A percentile compares a stretch with the other conserved stretches of the same genome.
phyloP scores from a whole-genome alignment of 2,888 invertebrate species.

The Meloe dianella region DNA sequence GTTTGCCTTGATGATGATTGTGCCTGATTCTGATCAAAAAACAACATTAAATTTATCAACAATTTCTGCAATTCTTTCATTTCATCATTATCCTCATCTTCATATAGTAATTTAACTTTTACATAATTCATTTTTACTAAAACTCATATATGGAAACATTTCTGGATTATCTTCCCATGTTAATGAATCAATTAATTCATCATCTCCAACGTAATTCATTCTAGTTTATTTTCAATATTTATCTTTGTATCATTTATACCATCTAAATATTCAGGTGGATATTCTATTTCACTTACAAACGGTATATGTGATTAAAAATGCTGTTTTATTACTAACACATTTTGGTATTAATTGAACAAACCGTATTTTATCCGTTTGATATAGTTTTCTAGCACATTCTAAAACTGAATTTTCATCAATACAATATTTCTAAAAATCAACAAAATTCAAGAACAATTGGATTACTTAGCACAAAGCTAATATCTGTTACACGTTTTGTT shows the following conservation, averaged over 20 bases:
- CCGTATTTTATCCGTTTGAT: conserved; percentile 34
- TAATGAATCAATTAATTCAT: conserved; percentile 39
- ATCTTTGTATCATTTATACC: background rate
- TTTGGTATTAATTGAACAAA: conserved; percentile 44
- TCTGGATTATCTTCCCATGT: conserved; percentile 42
- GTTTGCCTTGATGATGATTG: too few relatives aligned
- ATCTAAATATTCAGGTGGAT: conserved; percentile 18
- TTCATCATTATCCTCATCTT: conserved; percentile 34
- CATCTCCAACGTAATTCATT: background rate
- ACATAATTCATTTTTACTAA: conserved; percentile 42
- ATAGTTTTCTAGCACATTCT: conserved; percentile 45
- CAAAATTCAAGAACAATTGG: conserved; percentile 41
- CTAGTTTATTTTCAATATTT: too few relatives aligned
- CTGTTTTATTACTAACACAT: conserved; percentile 25
- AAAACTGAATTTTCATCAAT: conserved; percentile 45
- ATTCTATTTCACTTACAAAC: conserved; percentile 37
- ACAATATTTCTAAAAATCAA: conserved; percentile 50
- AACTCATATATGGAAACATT: conserved; percentile 38
- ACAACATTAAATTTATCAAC: background rate
- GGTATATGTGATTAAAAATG: conserved; percentile 41
- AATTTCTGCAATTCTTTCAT: conserved; percentile 24
- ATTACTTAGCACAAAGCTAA: conserved; percentile 39
- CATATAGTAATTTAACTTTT: conserved; percentile 43
- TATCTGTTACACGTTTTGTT: conserved; percentile 37
- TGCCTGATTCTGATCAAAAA: too few relatives aligned